Conservation (phyloP, 1,140 invertebrate species). For the Ephestia elutella region DNA sequence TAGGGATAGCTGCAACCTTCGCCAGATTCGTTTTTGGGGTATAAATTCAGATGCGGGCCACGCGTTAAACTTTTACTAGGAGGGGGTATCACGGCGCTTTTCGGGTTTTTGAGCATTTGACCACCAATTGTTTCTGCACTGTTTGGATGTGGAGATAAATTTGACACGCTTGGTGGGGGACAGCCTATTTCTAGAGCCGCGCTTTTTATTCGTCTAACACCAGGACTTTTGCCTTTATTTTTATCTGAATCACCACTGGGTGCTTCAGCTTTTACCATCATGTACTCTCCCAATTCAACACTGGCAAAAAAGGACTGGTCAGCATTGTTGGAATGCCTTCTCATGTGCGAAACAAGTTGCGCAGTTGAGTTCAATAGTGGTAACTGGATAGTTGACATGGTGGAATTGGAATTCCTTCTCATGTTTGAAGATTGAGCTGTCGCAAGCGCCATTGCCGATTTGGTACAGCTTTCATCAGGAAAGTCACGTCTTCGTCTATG, state of each 20-base stretch:
- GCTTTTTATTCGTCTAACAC: slow-evolving; percentile 79
- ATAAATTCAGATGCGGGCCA: slow-evolving; percentile 80
- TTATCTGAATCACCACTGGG: slow-evolving; percentile 53
- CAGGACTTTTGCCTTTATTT: slow-evolving; percentile 61
- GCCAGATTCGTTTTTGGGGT: slow-evolving; percentile 71
- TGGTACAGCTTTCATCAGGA: slow-evolving; percentile 67
- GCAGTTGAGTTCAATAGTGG: slow-evolving; percentile 68
- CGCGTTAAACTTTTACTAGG: slow-evolving; percentile 79
- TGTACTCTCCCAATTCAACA: slow-evolving; percentile 72
- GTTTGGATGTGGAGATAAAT: slow-evolving; percentile 79
- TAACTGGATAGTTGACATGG: slow-evolving; percentile 76
- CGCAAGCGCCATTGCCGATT: slow-evolving; percentile 65
- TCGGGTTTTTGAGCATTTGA: slow-evolving; percentile 76
- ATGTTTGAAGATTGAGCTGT: slow-evolving; percentile 59
- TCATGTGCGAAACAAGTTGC: slow-evolving; percentile 66
- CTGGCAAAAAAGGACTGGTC: slow-evolving; percentile 74
- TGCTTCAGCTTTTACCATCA: slow-evolving; percentile 68
- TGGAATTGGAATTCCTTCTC: slow-evolving; percentile 76
- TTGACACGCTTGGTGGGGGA: slow-evolving; percentile 77
- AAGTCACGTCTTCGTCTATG: slow-evolving; percentile 62
- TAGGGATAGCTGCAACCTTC: slow-evolving; percentile 77
- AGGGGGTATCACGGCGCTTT: slow-evolving; percentile 77
- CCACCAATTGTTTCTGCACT: slow-evolving; percentile 80
- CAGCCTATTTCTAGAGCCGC: slow-evolving; percentile 80
- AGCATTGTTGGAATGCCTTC: slow-evolving; percentile 79